Evolutionary conservation across 2,888 invertebrate species (phyloP).

Genomic region (Stramonita haemastoma): DNA sequence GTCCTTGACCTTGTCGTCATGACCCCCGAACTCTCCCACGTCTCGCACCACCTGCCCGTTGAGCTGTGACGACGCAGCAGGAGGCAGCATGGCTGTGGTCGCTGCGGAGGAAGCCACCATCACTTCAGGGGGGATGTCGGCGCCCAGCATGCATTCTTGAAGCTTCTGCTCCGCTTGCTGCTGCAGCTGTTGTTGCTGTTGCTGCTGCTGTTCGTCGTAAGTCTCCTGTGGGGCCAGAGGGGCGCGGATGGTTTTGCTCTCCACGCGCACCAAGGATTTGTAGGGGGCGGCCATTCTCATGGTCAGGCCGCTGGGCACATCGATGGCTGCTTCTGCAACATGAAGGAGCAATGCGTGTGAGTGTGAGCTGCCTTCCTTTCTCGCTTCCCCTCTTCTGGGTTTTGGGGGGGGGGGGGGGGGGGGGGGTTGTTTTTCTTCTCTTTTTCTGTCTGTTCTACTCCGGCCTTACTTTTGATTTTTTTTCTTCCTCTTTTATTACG

Average conservation of each 20-base stretch:
- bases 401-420: too few species aligned
- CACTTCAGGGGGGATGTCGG: not conserved
- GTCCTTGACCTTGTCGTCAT: conserved; percentile 42
- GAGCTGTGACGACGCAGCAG: not conserved
- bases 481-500: too few species aligned
- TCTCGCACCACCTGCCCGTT: conserved; percentile 38
- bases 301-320: conserved; percentile 50
- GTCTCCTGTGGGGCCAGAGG: conserved; percentile 54
- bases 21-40: not conserved
- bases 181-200: conserved; percentile 26
- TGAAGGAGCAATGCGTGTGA: not conserved
- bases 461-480: too few species aligned
- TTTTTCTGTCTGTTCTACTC: too few species aligned
- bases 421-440: too few species aligned
- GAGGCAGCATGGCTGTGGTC: not conserved
- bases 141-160: not conserved
- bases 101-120: not conserved
- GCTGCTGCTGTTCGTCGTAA: conserved; percentile 44
- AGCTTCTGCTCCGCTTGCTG: not conserved
- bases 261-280: conserved; percentile 33
- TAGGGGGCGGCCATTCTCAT: not conserved
- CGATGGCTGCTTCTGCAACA: conserved; percentile 60
- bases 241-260: conserved; percentile 56
- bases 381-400: too few species aligned
- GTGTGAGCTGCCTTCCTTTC: not conserved